Evolutionary conservation across 92 coral and sea anemone genomes (phyloP), one percentile per base, ranked within the genome.

Genomic region (Siderastrea radians): DNA sequence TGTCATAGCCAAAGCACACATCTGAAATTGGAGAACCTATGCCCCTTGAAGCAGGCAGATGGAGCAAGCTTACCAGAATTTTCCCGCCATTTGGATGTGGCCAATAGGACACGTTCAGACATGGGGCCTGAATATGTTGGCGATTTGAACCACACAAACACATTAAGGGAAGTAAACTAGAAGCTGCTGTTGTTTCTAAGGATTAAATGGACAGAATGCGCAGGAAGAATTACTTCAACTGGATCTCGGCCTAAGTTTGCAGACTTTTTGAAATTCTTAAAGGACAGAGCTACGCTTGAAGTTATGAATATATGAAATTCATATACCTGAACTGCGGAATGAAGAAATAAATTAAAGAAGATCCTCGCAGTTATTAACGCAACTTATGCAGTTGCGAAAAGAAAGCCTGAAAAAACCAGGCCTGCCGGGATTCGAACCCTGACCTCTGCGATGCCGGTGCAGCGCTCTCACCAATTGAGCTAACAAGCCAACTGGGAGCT

Each of bases 191-290:
- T 89, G 83, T 94, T 89, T 26, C 45, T 94, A 72, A 89, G 92
- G 80, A 81, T 78, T 5, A 85, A 90, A 83, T 92, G 97, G 95
- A 94, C 93, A 0, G 93, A 94, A 65, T 72, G 88, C 4, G 93
- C 95, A 19, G 97, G 95, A 15, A 88, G 59, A 14, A 94, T 94
- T 58, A 85, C 91, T 19, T 90, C 75, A 15, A 76, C 83, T 51
- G 94, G 90, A 1, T 77, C 67, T 14, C 73, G 87, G 45, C 96
- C 96, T 1, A 93, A 75, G 46, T 90, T 90, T 68, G 45, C 79
- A 16, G 92, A 93, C 72, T 90, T 87, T 45, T 19, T 84, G 9
- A 49, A 76, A 53, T 85, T 88, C 75, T 79, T 92, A 4, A 92
- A 87, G 55, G 83, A 88, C 57, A 75, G 94, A 70, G 96, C 93